Evolutionary conservation across 2,888 invertebrate genomes (phyloP).

Genomic region (Acronicta psi): DNA sequence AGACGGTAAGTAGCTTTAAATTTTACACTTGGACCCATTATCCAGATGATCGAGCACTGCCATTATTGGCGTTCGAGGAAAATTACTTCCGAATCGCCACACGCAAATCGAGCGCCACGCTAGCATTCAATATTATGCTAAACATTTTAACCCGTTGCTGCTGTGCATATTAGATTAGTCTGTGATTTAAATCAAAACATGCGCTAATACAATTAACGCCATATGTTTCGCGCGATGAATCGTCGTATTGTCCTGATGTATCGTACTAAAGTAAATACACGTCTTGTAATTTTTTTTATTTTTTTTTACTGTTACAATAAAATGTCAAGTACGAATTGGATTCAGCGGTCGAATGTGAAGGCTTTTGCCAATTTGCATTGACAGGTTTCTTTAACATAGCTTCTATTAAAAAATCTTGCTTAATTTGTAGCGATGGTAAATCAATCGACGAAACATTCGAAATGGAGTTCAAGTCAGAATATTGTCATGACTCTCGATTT

Average conservation of each 20-base stretch:
- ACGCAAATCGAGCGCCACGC: constrained; percentile 66
- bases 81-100: constrained; percentile 75
- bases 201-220: constrained; percentile 11
- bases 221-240: constrained; percentile 2
- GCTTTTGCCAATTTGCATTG: too few relatives aligned
- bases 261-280: constrained; percentile 10
- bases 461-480: too few relatives aligned
- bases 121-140: constrained; percentile 51
- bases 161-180: constrained; percentile 7
- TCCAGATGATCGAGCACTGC: constrained; percentile 62
- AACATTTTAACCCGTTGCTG: constrained; percentile 16
- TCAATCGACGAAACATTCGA: too few relatives aligned
- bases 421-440: too few relatives aligned
- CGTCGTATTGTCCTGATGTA: too few relatives aligned
- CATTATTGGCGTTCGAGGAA: constrained; percentile 71
- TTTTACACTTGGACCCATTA: constrained; percentile 68
- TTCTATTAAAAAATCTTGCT: too few relatives aligned
- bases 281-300: constrained; percentile 1
- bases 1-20: constrained; percentile 62
- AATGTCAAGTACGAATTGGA: too few relatives aligned
- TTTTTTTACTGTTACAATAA: too few relatives aligned
- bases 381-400: too few relatives aligned
- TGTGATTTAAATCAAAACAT: constrained; percentile 18
- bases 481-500: too few relatives aligned
- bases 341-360: too few relatives aligned